These are phyloP conservation scores for Pollimyrus isidori DNA, from an alignment of 2,113 vertebrate species.

Conservation along the genomic window DNA sequence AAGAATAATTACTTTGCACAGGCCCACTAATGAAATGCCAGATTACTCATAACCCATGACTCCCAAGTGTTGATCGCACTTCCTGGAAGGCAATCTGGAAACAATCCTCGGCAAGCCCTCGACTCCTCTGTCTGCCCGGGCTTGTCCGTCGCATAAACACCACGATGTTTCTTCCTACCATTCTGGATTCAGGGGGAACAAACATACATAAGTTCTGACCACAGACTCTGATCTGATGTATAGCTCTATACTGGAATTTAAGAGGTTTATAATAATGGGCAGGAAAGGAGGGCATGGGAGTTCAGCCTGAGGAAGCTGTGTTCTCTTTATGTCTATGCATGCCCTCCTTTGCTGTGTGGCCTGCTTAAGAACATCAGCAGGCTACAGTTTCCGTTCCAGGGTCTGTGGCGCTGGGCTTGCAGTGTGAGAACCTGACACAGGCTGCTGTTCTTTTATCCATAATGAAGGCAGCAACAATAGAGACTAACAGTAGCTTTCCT, in stretches of 20 bases:
- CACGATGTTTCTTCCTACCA: not conserved
- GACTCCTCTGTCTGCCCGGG: not conserved
- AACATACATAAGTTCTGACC: not conserved
- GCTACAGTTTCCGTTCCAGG: conserved; percentile 9
- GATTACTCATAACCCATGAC: not conserved
- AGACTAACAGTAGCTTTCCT: conserved; percentile 12
- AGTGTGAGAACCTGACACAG: conserved; percentile 6
- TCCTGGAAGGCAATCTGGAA: conserved; percentile 13
- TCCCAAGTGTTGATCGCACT: not conserved
- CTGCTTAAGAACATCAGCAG: not conserved
- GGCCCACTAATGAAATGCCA: conserved; percentile 4
- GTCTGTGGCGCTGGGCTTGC: conserved; percentile 29
- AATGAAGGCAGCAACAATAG: not conserved
- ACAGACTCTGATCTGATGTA: not conserved
- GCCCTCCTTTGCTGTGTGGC: not conserved
- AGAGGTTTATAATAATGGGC: not conserved
- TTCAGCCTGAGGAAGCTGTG: not conserved
- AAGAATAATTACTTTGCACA: not conserved
- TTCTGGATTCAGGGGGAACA: not conserved
- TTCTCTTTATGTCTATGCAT: not conserved
- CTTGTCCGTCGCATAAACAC: not conserved
- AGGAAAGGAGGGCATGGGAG: not conserved
- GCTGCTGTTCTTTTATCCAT: not conserved
- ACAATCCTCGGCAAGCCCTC: not conserved
- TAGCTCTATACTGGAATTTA: not conserved